phyloP scores from a whole-genome alignment of 1,140 invertebrate genomes.

The Akabosia matsudoensis region DNA sequence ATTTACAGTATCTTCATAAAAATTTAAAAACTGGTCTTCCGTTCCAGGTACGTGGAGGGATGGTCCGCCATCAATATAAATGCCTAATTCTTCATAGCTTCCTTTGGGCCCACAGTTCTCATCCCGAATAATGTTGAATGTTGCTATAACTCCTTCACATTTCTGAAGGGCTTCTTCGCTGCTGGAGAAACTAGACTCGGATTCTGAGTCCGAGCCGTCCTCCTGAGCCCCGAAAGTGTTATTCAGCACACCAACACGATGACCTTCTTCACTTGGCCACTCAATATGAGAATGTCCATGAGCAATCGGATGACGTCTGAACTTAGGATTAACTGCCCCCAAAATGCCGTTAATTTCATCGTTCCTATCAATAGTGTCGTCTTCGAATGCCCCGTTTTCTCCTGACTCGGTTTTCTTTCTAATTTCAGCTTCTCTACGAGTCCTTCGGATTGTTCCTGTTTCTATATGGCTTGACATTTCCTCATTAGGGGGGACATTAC shows the following conservation, averaged over 20 bases:
- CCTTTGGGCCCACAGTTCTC: conserved; percentile 54
- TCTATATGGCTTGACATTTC: too few relatives aligned
- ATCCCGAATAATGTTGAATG: conserved; percentile 62
- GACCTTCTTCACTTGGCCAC: conserved; percentile 46
- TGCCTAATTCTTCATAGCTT: conserved; percentile 52
- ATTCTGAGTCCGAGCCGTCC: conserved; percentile 62
- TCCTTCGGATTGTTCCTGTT: conserved; percentile 26
- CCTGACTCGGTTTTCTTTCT: conserved; percentile 27
- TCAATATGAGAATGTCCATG: conserved; percentile 1
- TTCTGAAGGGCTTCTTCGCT: conserved; percentile 70
- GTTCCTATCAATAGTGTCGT: conserved; percentile 44
- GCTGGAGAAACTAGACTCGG: conserved; percentile 73
- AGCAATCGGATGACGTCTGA: neutral
- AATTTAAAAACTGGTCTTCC: conserved; percentile 50
- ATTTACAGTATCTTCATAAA: conserved; percentile 66
- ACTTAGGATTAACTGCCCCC: neutral
- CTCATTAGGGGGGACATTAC: neutral
- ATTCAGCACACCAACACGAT: conserved; percentile 44
- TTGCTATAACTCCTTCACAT: conserved; percentile 69
- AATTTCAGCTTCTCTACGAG: conserved; percentile 11
- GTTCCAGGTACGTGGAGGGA: neutral
- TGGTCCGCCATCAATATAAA: neutral
- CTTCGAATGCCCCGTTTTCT: conserved; percentile 57
- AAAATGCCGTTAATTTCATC: neutral
- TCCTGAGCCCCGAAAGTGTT: conserved; percentile 28